Conservation (phyloP, 2,113 vertebrate genomes). For the Podiceps cristatus region DNA sequence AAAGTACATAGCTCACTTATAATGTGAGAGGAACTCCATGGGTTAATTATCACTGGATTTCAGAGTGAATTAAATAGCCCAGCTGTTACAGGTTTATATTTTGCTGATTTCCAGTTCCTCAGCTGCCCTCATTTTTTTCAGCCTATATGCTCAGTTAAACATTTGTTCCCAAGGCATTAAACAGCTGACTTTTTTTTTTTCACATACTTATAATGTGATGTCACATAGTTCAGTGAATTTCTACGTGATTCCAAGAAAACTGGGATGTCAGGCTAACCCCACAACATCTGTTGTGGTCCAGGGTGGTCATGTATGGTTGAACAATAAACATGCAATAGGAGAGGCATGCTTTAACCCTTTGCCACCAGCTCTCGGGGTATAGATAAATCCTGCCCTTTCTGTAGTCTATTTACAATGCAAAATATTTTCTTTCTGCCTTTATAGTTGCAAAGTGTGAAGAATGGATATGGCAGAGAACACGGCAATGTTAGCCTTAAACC, state of each 20-base stretch:
- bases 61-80: background rate
- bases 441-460: background rate
- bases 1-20: background rate
- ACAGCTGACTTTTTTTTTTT: background rate
- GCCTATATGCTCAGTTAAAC: background rate
- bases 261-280: background rate
- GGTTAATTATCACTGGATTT: background rate
- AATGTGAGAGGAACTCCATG: background rate
- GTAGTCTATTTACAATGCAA: background rate
- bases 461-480: background rate
- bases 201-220: background rate
- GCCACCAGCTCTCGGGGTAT: background rate
- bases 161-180: background rate
- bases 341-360: background rate
- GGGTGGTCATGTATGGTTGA: background rate
- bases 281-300: background rate
- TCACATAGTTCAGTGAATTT: constrained; percentile 20
- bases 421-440: background rate
- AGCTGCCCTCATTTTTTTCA: background rate
- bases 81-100: background rate
- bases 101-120: background rate
- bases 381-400: background rate
- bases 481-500: background rate
- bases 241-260: constrained; percentile 10
- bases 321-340: background rate